phyloP scores from a whole-genome alignment of 2,797 vertebrate genomes.

The Benthosema pterotum region DNA sequence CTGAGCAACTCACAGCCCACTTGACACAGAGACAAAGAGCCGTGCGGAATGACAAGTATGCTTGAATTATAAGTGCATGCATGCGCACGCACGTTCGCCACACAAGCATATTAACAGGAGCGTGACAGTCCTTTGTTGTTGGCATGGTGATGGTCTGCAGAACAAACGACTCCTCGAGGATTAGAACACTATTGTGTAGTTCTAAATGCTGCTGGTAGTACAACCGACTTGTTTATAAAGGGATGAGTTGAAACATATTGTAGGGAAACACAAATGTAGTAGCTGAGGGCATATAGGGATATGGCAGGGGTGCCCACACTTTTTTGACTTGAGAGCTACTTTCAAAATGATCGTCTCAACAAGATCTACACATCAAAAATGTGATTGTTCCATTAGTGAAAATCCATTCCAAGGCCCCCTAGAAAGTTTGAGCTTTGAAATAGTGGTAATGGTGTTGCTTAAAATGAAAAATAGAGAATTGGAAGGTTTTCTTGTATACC shows the following conservation, averaged over 20 bases:
- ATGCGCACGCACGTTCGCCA: slow-evolving; percentile 32
- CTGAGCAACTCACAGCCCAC: slow-evolving; percentile 57
- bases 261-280: not conserved
- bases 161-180: slow-evolving; percentile 56
- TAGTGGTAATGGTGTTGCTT: no score
- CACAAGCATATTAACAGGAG: slow-evolving; percentile 22
- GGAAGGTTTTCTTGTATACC: no score
- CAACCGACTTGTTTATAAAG: slow-evolving; percentile 10
- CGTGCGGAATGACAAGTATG: slow-evolving; percentile 73
- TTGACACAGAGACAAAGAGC: slow-evolving; percentile 62
- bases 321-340: no score
- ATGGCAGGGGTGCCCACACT: no score
- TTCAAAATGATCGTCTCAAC: no score
- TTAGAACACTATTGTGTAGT: slow-evolving; percentile 63
- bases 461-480: no score
- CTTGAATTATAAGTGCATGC: slow-evolving; percentile 30
- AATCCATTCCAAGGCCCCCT: no score
- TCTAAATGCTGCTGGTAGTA: slow-evolving; percentile 47
- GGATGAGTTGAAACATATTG: slow-evolving; percentile 9
- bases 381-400: no score
- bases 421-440: no score
- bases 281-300: no score
- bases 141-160: slow-evolving; percentile 21
- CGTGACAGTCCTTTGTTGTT: slow-evolving; percentile 44
- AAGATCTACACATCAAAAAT: no score